phyloP scores from a whole-genome alignment of 2,888 invertebrate genomes.

The Idaea dimidiata region DNA sequence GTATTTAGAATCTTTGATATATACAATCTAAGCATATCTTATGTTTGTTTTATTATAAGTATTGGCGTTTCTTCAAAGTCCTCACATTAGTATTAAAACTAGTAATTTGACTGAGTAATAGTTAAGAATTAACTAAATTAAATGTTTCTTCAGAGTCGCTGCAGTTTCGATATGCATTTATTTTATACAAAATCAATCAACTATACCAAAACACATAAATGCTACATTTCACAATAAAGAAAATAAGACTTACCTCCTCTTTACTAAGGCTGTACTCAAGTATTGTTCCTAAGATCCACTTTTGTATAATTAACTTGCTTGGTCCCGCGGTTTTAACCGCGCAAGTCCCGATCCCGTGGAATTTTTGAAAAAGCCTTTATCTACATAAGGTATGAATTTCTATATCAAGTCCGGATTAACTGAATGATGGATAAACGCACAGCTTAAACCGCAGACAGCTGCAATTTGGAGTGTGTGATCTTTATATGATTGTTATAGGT shows the following conservation, averaged over 20 bases:
- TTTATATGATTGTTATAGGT: too few relatives aligned
- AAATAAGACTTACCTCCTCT: background rate
- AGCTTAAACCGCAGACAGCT: too few relatives aligned
- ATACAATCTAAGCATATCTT: background rate
- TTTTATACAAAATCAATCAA: slow-evolving; percentile 46
- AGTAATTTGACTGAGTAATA: slow-evolving; percentile 73
- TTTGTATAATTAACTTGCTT: too few relatives aligned
- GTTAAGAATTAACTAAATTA: slow-evolving; percentile 60
- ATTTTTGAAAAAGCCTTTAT: too few relatives aligned
- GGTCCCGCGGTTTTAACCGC: too few relatives aligned
- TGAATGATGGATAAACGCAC: too few relatives aligned
- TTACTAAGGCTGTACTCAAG: too few relatives aligned
- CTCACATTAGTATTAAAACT: slow-evolving; percentile 54
- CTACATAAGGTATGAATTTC: too few relatives aligned
- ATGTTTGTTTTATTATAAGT: background rate
- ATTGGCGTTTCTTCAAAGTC: slow-evolving; percentile 2
- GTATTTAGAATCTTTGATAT: background rate
- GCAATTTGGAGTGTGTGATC: too few relatives aligned
- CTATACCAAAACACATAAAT: slow-evolving; percentile 17
- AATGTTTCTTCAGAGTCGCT: slow-evolving; percentile 45
- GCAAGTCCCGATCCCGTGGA: too few relatives aligned
- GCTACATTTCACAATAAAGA: slow-evolving; percentile 3
- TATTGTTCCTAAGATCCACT: too few relatives aligned
- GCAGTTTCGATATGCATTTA: slow-evolving; percentile 73
- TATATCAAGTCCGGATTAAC: too few relatives aligned